These are phyloP conservation scores for Chrysodeixis includens DNA, from an alignment of 2,888 invertebrate genomes.

Conservation along the genomic window DNA sequence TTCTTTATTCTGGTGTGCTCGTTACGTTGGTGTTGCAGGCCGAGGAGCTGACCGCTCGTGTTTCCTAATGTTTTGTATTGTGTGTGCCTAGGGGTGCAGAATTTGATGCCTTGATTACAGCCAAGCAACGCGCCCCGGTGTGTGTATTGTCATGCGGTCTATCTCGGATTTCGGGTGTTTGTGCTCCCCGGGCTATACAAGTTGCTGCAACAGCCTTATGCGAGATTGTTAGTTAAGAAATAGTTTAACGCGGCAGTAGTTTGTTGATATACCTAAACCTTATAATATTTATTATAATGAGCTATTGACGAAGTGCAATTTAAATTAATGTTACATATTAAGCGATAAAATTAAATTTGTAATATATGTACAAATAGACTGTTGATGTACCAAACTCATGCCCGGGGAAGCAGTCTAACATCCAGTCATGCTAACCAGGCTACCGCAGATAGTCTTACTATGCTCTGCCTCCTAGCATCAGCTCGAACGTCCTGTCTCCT, in stretches of 20 bases:
- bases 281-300: too few species aligned
- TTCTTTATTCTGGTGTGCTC: conserved; percentile 72
- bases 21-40: conserved; percentile 39
- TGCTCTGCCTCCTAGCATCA: too few species aligned
- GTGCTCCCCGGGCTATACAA: not conserved
- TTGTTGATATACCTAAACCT: too few species aligned
- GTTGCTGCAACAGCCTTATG: not conserved
- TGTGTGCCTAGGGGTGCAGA: conserved; percentile 41
- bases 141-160: conserved; percentile 25
- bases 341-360: too few species aligned
- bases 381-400: too few species aligned
- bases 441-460: too few species aligned
- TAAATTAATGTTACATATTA: too few species aligned
- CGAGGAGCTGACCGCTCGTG: conserved; percentile 27
- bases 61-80: conserved; percentile 33
- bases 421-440: too few species aligned
- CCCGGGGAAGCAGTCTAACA: too few species aligned
- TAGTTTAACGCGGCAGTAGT: conserved; percentile 12
- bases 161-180: conserved; percentile 1
- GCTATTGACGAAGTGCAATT: too few species aligned
- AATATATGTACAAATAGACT: too few species aligned
- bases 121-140: conserved; percentile 12
- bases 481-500: too few species aligned
- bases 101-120: conserved; percentile 51
- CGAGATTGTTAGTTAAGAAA: conserved; percentile 7